phyloP scores from a whole-genome alignment of 2,113 vertebrate genomes.

The Megaceryle torquata region DNA sequence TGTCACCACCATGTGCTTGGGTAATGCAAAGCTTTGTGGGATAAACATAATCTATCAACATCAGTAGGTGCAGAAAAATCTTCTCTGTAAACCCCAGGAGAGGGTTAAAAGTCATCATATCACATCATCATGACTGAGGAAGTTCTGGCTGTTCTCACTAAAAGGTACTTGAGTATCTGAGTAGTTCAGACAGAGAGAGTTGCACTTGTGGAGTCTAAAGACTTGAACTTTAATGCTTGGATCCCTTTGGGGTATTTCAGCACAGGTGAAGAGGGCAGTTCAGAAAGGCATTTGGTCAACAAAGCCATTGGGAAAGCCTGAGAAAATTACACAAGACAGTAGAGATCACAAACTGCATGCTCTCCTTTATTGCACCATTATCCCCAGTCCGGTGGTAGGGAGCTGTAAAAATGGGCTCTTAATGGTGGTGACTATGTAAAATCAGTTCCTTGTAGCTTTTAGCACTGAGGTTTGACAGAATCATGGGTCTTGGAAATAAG shows the following conservation, averaged over 20 bases:
- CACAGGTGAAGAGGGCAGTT: neutral
- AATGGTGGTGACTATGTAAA: neutral
- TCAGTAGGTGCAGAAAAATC: neutral
- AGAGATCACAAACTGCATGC: neutral
- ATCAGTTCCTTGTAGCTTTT: neutral
- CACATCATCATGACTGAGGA: neutral
- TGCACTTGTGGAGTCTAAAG: neutral
- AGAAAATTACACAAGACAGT: neutral
- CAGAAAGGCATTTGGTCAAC: neutral
- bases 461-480: neutral
- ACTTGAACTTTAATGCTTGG: neutral
- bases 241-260: neutral
- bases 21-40: neutral
- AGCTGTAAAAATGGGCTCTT: neutral
- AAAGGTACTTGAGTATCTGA: neutral
- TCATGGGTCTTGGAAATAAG: neutral
- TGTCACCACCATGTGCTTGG: neutral
- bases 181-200: neutral
- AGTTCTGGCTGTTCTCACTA: neutral
- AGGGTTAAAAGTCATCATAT: neutral
- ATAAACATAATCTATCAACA: neutral
- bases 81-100: neutral
- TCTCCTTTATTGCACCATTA: neutral
- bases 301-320: neutral
- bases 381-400: neutral